Base-by-base conservation (phyloP, 2,797 vertebrate species). In the Hippoglossus hippoglossus region DNA sequence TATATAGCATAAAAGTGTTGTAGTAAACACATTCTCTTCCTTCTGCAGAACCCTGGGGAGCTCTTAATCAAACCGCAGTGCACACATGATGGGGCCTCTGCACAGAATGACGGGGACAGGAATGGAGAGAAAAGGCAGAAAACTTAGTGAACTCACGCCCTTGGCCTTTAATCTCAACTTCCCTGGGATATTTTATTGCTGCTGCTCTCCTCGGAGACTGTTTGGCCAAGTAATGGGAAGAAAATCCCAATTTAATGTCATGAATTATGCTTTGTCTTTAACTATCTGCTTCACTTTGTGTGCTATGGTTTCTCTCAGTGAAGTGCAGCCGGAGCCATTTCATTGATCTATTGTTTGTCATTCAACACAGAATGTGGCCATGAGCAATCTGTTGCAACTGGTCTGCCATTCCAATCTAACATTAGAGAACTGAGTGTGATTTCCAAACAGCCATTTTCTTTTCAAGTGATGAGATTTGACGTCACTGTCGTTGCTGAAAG, bases 1-100 rank as follows among this genome's bases (percentile, higher is more conserved):
- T 84, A 95, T 91, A 93, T 90, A 91, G 89, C 88, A 77, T 76
- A 93, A 96, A 96, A 95, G 77, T 90, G 93, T 86, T 92, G 94
- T 93, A 93, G 95, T 97, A 97, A 98, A 98, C 95, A 97, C 88
- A 93, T 94, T 94, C 89, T 83, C 87, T 73, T 79, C 77, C 71
- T 67, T 66, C 73, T 78, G 86, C 63, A 65, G 15, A 69, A 77
- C 93, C 95, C 92, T 12, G 59, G 90, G 91, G 94, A 91, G 73
- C 77, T 86, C 76, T 91, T 96, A 94, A 96, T 96, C 96, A 96
- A 95, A 94, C 94, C 92, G 84, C 86, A 87, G 87, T 88, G 91
- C 88, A 81, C 86, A 85, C 77, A 82, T 79, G 80, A 82, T 66
- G 75, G 69, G 75, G 77, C 73, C 75, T 79, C 44, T 8, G 41